These are phyloP conservation scores for Catamblyrhynchus diadema DNA, from an alignment of 2,797 vertebrate genomes.

Conservation along the genomic window DNA sequence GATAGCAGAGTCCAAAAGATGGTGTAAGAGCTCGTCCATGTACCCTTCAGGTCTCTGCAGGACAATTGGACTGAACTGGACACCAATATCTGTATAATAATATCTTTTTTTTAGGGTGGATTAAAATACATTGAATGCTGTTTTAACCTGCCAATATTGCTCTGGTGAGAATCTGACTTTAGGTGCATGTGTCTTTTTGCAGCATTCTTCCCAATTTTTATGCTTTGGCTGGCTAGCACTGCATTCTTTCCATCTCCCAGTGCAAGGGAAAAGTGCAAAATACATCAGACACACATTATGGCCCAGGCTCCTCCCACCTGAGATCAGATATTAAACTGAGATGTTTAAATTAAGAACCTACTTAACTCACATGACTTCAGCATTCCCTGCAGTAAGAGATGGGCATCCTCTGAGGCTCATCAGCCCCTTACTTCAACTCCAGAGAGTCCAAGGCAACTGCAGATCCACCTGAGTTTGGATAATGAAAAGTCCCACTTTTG, in stretches of 20 bases:
- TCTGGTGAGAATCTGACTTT: background rate
- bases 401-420: background rate
- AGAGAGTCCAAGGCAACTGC: background rate
- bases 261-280: background rate
- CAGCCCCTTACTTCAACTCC: background rate
- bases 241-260: background rate
- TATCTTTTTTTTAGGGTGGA: background rate
- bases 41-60: background rate
- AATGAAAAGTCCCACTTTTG: background rate
- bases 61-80: background rate
- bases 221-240: background rate
- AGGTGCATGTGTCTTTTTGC: background rate
- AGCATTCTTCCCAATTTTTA: background rate
- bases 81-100: background rate
- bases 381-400: background rate
- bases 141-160: background rate
- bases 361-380: background rate
- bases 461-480: background rate
- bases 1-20: background rate
- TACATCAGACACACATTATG: rapidly evolving
- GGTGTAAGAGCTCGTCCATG: background rate
- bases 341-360: background rate
- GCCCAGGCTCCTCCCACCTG: background rate
- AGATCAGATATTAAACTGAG: background rate
- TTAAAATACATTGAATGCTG: background rate